A percentile compares a stretch with the other conserved stretches of the same genome.
phyloP scores from a whole-genome alignment of 2,888 invertebrate species.

The Drosophila macrothrix region DNA sequence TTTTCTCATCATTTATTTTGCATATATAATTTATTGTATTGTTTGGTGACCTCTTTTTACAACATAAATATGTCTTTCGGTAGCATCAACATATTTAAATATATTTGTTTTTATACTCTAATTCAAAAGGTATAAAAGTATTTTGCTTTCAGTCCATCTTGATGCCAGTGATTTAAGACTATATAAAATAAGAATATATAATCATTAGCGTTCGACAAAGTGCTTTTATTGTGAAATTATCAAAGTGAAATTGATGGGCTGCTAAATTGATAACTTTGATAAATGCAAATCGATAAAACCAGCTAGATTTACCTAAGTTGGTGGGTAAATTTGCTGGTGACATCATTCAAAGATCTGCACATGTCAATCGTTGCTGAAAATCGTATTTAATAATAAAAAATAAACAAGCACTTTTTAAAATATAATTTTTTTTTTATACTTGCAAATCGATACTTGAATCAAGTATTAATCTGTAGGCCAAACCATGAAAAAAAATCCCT shows the following conservation, averaged over 20 bases:
- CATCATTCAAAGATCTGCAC: background rate
- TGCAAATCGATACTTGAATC: background rate
- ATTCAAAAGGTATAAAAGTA: background rate
- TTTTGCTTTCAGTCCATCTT: background rate
- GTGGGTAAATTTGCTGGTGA: background rate
- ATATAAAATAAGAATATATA: background rate
- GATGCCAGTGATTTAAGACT: background rate
- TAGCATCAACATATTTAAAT: background rate
- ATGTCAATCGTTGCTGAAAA: background rate
- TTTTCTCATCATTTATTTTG: background rate
- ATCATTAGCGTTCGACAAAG: background rate
- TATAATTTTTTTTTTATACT: fast-evolving
- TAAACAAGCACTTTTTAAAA: background rate
- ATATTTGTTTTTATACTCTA: background rate
- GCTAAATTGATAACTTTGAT: background rate
- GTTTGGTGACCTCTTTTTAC: background rate
- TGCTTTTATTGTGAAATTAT: background rate
- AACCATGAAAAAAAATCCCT: background rate
- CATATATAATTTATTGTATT: background rate
- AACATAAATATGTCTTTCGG: no score
- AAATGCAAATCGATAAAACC: background rate
- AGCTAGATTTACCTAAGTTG: background rate
- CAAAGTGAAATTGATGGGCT: background rate
- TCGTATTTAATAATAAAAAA: background rate
- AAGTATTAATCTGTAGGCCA: no score